A percentile compares a stretch with the other conserved stretches of the same genome.
phyloP scores from a whole-genome alignment of 2,797 vertebrate genomes.

The Pteropus rufus region DNA sequence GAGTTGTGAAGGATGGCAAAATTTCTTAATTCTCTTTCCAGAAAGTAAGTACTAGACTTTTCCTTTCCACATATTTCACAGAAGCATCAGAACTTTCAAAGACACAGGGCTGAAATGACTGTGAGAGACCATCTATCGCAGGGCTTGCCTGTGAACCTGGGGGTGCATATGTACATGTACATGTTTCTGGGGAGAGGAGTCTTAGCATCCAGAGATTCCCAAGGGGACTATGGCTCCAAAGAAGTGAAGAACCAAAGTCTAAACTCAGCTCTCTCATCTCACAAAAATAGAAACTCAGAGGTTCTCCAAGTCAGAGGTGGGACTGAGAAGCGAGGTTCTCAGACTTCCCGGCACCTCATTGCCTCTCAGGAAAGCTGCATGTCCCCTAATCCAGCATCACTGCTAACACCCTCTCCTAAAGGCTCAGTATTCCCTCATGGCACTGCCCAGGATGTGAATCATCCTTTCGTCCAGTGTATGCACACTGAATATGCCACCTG shows the following conservation, averaged over 20 bases:
- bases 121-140: neutral
- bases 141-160: neutral
- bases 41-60: neutral
- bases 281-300: neutral
- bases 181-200: neutral
- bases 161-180: too few species aligned
- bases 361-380: neutral
- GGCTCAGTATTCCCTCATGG: neutral
- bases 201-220: neutral
- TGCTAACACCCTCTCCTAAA: neutral
- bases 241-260: neutral
- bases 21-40: neutral
- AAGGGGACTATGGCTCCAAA: neutral
- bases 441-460: neutral
- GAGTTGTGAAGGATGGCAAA: neutral
- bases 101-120: neutral
- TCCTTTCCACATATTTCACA: neutral
- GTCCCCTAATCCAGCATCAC: neutral
- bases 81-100: neutral
- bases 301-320: neutral
- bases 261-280: neutral
- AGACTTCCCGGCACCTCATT: neutral
- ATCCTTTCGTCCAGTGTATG: rapidly evolving
- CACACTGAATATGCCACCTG: too few species aligned
- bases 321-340: neutral